Conservation (phyloP, 1,140 invertebrate genomes). For the Globodera rostochiensis region DNA sequence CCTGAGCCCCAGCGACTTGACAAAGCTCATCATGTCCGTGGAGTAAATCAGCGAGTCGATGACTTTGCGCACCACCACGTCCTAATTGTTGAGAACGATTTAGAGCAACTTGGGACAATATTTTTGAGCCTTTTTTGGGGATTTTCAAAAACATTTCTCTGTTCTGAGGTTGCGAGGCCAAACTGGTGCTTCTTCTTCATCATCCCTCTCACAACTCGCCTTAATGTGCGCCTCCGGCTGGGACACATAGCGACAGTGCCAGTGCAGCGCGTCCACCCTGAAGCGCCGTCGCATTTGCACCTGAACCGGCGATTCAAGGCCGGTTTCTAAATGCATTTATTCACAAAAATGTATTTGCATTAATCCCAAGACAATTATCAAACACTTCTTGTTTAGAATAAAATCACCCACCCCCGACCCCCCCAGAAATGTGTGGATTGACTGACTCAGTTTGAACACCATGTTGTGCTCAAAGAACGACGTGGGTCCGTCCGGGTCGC, state of each 20-base stretch:
- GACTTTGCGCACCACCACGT: slow-evolving; percentile 49
- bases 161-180: too few relatives aligned
- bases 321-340: slow-evolving; percentile 31
- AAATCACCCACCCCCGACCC: neutral
- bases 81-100: neutral
- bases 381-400: too few relatives aligned
- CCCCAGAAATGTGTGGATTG: neutral
- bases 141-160: neutral
- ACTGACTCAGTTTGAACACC: slow-evolving; percentile 50
- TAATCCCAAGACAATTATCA: too few relatives aligned
- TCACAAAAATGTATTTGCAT: neutral
- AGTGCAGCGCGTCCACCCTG: slow-evolving; percentile 40
- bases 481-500: slow-evolving; percentile 39
- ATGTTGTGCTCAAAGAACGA: slow-evolving; percentile 51
- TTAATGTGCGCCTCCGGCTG: slow-evolving; percentile 39
- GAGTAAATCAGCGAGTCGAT: slow-evolving; percentile 51
- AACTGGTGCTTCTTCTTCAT: too few relatives aligned
- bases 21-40: slow-evolving; percentile 54
- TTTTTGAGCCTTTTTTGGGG: slow-evolving; percentile 15
- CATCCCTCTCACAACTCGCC: neutral
- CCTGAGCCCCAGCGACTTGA: slow-evolving; percentile 49
- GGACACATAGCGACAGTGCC: slow-evolving; percentile 55
- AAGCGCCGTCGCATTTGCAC: slow-evolving; percentile 49
- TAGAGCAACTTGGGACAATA: neutral
- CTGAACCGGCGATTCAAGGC: slow-evolving; percentile 42